phyloP scores from a whole-genome alignment of 2,888 invertebrate species.

The Yponomeuta cagnagella region DNA sequence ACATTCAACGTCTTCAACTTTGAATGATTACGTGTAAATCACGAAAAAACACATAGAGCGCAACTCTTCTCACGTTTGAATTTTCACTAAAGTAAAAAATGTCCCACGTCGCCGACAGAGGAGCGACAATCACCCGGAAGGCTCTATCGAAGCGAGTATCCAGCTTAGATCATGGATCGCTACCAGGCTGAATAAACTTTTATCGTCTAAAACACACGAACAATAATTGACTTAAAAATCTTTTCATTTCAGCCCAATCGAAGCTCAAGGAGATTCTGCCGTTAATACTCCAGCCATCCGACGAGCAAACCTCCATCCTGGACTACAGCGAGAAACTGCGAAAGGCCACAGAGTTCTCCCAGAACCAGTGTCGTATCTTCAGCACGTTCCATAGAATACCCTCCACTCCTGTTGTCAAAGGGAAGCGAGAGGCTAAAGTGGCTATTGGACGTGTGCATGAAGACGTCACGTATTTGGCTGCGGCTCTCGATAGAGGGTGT shows the following conservation, averaged over 20 bases:
- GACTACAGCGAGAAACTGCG: constrained; percentile 56
- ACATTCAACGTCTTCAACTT: no score
- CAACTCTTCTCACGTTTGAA: no score
- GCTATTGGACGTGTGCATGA: constrained; percentile 37
- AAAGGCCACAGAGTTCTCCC: constrained; percentile 35
- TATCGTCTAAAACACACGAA: no score
- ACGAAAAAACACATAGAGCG: no score
- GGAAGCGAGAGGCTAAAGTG: constrained; percentile 25
- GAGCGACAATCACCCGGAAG: no score
- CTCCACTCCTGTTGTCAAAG: constrained; percentile 26
- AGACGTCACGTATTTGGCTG: constrained; percentile 32
- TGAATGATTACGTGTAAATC: no score
- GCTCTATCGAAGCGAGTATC: no score
- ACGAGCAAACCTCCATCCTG: constrained; percentile 39
- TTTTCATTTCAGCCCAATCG: constrained; percentile 39
- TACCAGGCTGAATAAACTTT: no score
- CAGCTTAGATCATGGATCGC: no score
- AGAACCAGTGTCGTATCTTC: constrained; percentile 46
- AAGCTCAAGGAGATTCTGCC: constrained; percentile 37
- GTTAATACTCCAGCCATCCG: constrained; percentile 37
- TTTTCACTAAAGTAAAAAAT: no score
- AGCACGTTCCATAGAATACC: constrained; percentile 50
- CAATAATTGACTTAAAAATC: background rate
- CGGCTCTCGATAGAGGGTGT: background rate
- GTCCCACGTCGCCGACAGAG: no score